These are phyloP conservation scores for Arion vulgaris DNA, from an alignment of 1,140 invertebrate genomes.

Conservation along the genomic window DNA sequence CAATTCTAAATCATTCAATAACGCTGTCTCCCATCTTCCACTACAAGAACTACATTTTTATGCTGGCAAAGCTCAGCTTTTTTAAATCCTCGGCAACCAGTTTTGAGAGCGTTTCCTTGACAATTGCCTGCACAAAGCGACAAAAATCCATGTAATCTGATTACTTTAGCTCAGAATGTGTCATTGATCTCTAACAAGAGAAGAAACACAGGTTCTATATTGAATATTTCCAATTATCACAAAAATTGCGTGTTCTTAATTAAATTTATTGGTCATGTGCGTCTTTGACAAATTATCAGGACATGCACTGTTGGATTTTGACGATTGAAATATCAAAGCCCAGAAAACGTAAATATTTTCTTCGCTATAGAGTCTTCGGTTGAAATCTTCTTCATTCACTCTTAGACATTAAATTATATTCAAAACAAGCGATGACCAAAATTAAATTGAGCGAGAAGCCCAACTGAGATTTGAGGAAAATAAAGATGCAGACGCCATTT, in stretches of 20 bases:
- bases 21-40: neutral
- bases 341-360: too few relatives aligned
- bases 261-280: too few relatives aligned
- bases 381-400: too few relatives aligned
- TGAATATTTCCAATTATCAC: neutral
- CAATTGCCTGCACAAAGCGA: neutral
- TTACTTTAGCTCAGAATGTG: neutral
- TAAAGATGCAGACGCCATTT: too few relatives aligned
- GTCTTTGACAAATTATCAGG: too few relatives aligned
- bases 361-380: too few relatives aligned
- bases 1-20: neutral
- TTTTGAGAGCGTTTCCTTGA: neutral
- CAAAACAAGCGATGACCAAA: too few relatives aligned
- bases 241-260: neutral
- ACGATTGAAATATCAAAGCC: too few relatives aligned
- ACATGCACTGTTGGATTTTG: too few relatives aligned
- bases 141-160: neutral
- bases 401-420: too few relatives aligned
- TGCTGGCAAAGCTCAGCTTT: neutral
- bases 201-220: neutral
- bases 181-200: neutral
- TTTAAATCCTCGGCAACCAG: neutral
- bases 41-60: neutral
- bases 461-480: too few relatives aligned
- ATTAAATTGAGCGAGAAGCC: too few relatives aligned